A percentile compares a stretch with the other conserved stretches of the same genome.
Conservation (phyloP, 2,113 vertebrate species). For the Arizona elegans region DNA sequence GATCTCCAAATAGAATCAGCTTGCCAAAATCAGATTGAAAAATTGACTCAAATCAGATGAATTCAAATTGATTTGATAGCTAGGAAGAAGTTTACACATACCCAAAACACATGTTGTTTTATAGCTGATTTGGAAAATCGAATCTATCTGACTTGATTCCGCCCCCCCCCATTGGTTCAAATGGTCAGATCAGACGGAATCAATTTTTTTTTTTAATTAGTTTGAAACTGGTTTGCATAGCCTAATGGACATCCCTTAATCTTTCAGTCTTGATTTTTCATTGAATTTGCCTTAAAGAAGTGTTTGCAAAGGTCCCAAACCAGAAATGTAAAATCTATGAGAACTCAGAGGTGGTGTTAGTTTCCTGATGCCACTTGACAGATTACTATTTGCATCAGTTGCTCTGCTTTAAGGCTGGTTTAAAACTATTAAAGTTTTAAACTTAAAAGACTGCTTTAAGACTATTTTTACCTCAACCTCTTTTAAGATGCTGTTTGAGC, state of each 20-base stretch:
- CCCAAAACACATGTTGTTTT: background rate
- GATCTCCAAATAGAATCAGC: background rate
- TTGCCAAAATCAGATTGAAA: background rate
- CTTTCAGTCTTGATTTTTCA: background rate
- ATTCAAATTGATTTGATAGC: background rate
- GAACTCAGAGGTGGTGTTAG: background rate
- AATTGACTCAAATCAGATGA: background rate
- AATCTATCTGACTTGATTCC: background rate
- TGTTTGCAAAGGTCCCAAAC: background rate
- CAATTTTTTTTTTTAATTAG: background rate
- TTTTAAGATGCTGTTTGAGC: background rate
- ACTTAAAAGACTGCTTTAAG: too few relatives aligned
- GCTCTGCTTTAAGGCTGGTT: background rate
- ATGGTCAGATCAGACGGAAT: background rate
- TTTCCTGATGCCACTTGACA: background rate
- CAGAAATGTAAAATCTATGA: background rate
- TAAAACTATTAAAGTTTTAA: too few relatives aligned
- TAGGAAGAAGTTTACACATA: background rate
- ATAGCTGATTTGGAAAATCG: background rate
- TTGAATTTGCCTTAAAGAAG: background rate
- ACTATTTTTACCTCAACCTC: background rate
- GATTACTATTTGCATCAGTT: background rate
- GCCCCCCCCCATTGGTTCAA: background rate
- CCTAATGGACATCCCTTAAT: background rate
- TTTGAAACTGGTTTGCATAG: background rate